Base-by-base conservation (phyloP, 2,113 vertebrate genomes). In the Prionailurus bengalensis region DNA sequence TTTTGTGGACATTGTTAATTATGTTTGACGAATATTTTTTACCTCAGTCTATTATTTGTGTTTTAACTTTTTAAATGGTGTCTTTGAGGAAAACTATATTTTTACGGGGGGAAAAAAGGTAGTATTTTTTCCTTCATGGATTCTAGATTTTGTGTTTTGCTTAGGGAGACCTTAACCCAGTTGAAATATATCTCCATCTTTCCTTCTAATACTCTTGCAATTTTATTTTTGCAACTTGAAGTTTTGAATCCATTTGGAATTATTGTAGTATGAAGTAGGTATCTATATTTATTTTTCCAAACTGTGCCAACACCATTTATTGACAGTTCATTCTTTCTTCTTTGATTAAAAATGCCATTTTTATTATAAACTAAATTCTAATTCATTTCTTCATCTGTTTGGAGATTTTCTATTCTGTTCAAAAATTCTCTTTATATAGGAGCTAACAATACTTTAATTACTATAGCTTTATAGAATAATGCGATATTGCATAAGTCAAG, bases 251-350 rank as follows among this genome's bases (percentile, higher is more conserved):
- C 61, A 78, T 70, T 82, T 92, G 70, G 25, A 84, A 36, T 29
- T 65, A 91, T 65, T 55, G 2, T 45, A 39, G 9, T 42, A 1
- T 82, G 71, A 87, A 58, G 58, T 45, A 87, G 42, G 4, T 84
- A 92, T 48, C 29, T 92, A 7, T 79, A 89, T 63, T 93, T 86
- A 55, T 83, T 93, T 90, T 95, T 81, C 70, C 42, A 95, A 84
- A 92, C 42, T 33, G n/a, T 87, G 70, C 36, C 36, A 92, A 78
- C 23, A 94, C 12, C 29, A 73, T 31, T 81, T 84, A 63, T 48
- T 97, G 61, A 84, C 70, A 73, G 36, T 39, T 88, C 68, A 94
- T 4, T 25, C 23, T 76, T 87, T 70, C 61, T 61, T 84, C 17
- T 79, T 76, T 88, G 17, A n/a, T 88, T 73, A 91, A 63, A 83